Evolutionary conservation across 1,140 invertebrate species (phyloP), one percentile per base, ranked within the genome.

Genomic region (Drosophila repleta): DNA sequence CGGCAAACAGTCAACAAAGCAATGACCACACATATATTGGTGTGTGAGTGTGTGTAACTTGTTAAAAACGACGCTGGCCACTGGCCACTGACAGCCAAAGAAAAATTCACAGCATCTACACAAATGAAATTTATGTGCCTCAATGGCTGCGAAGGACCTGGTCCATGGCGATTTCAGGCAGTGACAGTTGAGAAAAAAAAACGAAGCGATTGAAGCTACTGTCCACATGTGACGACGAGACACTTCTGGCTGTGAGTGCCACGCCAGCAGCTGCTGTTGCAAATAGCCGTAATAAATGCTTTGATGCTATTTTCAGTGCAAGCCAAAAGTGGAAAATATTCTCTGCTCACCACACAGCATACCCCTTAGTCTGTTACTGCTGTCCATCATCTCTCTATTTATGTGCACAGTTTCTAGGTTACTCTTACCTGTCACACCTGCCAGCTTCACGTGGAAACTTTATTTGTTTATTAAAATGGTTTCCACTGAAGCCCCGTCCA

Each of bases 321-420:
- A 85, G 79, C 82, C 82, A 85, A 85, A 82, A 85, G 82, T 87
- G 87, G 78, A 78, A 81, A 82, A 87, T 85, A 78, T 87, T 75
- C 81, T 77, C 76, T 68, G 39, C 46, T 24, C 48, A 32, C 39
- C 65, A 29, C 61, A 11, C 48, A 35, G 15, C 20, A 18, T 41
- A 5, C 15, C 13, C 53, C 20, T 32, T 29, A n/a, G n/a, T n/a
- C n/a, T 26, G 4, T 26, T n/a, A 70, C 46, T 55, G 49, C 48
- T 48, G 11, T 35, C 26, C 46, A 0, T 18, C 15, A 3, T 11
- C 21, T 35, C 15, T 35, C 56, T 43, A 29, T 41, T 29, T 41
- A 37, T 60, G 32, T 24, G 15, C 43, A 52, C 49, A 45, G 18
- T 56, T 51, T 52, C 29, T 61, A 15, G 53, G 53, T 58, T 57